Evolutionary conservation across 2,113 vertebrate species (phyloP), one percentile per base, ranked within the genome.

Genomic region (Aphyosemion australe): DNA sequence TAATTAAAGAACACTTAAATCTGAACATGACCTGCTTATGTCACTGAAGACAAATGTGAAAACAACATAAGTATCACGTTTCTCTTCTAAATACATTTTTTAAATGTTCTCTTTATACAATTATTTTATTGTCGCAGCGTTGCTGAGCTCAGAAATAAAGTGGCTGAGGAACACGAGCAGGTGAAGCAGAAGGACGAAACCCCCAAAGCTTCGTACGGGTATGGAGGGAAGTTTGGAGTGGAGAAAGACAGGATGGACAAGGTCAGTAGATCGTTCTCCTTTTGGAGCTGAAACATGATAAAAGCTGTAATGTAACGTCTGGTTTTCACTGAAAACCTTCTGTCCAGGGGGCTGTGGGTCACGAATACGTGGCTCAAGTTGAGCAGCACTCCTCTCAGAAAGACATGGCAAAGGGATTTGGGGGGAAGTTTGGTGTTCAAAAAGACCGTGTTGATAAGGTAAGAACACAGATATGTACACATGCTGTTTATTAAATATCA

Each of bases 231-330:
- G 75, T 99, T 98, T 64, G 97, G 97, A 3, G 96, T 96, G 32
- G 95, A 99, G 88, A 92, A 31, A 19, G 97, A 99, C 80, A 89
- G 96, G 18, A 98, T 99, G 97, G 97, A 99, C 83, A 98, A 96
- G 95, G 91, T 93, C n/a, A 37, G 21, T 2, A 18, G 1, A 15
- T 16, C 26, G 26, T 39, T 53, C 34, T 37, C 34, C 34, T 16
- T 10, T 54, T 54, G 15, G 6, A n/a, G 45, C 16, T n/a, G 45
- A 48, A 48, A 42, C 41, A 42, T 11, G 12, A 42, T 4, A 42
- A 12, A 42, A 53, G 13, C 21, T 52, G 0, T 5, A 37, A 37
- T 37, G 7, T 37, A 8, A 37, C 9, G 7, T 8, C 34, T 0
- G 34, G 4, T 37, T 37, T 37, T 12, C 6, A 20, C 49, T 20